Evolutionary conservation across 2,888 invertebrate genomes (phyloP).

Genomic region (Muscina levida): DNA sequence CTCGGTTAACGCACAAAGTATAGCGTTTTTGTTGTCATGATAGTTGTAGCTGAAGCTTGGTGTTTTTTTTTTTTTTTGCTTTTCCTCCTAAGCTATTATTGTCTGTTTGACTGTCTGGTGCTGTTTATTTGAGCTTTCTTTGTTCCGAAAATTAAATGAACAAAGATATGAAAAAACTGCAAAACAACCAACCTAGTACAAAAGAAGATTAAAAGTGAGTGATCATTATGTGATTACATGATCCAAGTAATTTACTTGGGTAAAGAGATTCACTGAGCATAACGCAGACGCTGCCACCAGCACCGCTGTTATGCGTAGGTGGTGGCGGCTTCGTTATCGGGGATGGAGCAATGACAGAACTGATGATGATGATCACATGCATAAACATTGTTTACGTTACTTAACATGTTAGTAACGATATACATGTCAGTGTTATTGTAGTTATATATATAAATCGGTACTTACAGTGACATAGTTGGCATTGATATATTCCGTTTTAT

Average conservation of each 20-base stretch:
- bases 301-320: slow-evolving; percentile 12
- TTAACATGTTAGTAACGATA: too few species aligned
- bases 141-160: neutral
- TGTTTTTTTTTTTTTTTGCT: neutral
- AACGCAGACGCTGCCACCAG: neutral
- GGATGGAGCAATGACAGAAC: too few species aligned
- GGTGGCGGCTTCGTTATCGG: neutral
- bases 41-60: neutral
- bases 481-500: slow-evolving; percentile 94
- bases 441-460: slow-evolving; percentile 64
- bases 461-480: slow-evolving; percentile 95
- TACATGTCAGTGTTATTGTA: neutral
- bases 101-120: too few species aligned
- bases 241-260: slow-evolving; percentile 43
- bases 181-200: slow-evolving; percentile 16
- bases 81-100: too few species aligned
- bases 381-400: neutral
- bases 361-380: slow-evolving; percentile 21
- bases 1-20: neutral
- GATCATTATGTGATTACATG: slow-evolving; percentile 48
- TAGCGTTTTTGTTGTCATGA: neutral
- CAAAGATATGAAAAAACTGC: neutral
- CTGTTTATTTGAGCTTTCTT: slow-evolving; percentile 1
- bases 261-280: slow-evolving; percentile 35
- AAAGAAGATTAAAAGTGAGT: too few species aligned